Percentiles rank a stretch among this genome's conserved stretches.
These are phyloP conservation scores for Calidris pygmaea DNA, from an alignment of 2,113 vertebrate species.

Conservation along the genomic window DNA sequence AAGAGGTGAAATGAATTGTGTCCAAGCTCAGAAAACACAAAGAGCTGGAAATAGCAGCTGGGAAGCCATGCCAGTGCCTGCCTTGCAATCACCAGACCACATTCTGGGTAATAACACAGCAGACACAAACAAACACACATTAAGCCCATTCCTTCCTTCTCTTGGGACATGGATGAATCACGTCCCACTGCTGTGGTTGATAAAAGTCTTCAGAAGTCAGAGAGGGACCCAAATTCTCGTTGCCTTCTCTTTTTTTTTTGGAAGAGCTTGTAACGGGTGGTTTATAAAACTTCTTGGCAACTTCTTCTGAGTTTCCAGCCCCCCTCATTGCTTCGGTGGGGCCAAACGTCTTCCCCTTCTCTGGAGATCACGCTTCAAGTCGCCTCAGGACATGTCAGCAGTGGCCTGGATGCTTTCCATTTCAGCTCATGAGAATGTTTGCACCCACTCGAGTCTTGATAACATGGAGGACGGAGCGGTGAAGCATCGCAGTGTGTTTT, in stretches of 20 bases:
- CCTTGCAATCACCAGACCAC: background rate
- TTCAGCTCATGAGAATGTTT: background rate
- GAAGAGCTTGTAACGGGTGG: background rate
- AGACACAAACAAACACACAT: background rate
- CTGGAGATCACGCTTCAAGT: background rate
- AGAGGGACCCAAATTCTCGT: background rate
- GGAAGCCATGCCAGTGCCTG: background rate
- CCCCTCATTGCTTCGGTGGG: accelerated
- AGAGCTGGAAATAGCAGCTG: background rate
- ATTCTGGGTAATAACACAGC: background rate
- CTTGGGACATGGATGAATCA: background rate
- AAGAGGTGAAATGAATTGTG: background rate
- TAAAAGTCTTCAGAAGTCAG: background rate
- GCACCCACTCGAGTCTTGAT: background rate
- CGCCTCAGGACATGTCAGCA: background rate
- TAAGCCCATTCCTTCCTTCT: background rate
- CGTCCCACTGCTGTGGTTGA: background rate
- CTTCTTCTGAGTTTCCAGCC: background rate
- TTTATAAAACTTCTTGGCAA: background rate
- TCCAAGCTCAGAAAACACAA: background rate
- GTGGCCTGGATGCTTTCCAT: background rate
- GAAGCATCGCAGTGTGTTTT: background rate
- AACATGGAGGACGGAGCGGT: background rate
- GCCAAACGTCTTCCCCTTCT: background rate
- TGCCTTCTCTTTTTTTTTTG: background rate